Evolutionary conservation across 2,113 vertebrate genomes (phyloP).

Genomic region (Chaetura pelagica): DNA sequence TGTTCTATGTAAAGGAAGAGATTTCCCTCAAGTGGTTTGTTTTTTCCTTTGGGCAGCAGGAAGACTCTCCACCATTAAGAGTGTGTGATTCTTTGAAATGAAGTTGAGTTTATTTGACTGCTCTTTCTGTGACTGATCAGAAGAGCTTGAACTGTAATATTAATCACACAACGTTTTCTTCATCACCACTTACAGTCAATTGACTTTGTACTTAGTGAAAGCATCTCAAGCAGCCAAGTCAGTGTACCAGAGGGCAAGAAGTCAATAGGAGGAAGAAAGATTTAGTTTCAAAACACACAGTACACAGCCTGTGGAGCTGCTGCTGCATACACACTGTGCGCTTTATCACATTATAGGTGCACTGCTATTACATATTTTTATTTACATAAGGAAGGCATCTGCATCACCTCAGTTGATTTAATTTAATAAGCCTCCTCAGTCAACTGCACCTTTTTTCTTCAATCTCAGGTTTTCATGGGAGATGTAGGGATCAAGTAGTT

Average conservation of each 20-base stretch:
- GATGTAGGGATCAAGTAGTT: background rate
- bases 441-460: background rate
- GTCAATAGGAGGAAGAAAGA: slow-evolving; percentile 68
- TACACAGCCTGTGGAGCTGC: background rate
- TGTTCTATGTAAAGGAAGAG: slow-evolving; percentile 70
- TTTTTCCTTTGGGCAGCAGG: slow-evolving; percentile 50
- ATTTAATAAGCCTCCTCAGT: background rate
- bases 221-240: slow-evolving; percentile 56
- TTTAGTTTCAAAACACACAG: slow-evolving; percentile 53
- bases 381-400: background rate
- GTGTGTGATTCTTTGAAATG: slow-evolving; percentile 57
- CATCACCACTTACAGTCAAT: slow-evolving; percentile 72
- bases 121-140: slow-evolving; percentile 74
- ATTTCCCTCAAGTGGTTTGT: slow-evolving; percentile 68
- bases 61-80: slow-evolving; percentile 60
- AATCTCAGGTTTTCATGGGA: background rate
- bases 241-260: slow-evolving; percentile 63
- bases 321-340: background rate
- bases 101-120: slow-evolving; percentile 64
- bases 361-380: background rate
- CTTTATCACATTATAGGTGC: background rate
- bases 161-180: slow-evolving; percentile 73
- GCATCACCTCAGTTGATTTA: background rate
- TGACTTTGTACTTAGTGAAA: slow-evolving; percentile 77
- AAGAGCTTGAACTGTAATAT: slow-evolving; percentile 69